Percentiles rank a stretch among this genome's conserved stretches.
These are phyloP conservation scores for Acanthisitta chloris DNA, from an alignment of 2,113 vertebrate species.

Conservation along the genomic window DNA sequence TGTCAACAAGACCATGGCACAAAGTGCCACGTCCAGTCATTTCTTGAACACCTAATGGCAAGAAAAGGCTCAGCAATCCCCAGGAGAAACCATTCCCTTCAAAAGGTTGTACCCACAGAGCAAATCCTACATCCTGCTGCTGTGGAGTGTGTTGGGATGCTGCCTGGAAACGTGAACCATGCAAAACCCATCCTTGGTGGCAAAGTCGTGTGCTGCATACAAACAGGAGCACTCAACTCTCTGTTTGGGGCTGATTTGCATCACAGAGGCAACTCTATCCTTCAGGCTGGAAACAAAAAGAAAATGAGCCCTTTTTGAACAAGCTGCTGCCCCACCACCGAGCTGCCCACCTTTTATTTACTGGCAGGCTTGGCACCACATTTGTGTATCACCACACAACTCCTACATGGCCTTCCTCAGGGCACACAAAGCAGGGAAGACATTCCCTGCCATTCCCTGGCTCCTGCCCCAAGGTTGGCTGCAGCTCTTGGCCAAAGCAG, in stretches of 20 bases:
- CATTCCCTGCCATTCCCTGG: not conserved
- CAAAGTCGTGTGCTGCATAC: not conserved
- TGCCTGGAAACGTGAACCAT: not conserved
- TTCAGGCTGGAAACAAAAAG: not conserved
- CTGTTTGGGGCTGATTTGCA: not conserved
- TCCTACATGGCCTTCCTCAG: not conserved
- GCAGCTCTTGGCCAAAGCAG: not conserved
- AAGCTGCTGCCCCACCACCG: not conserved
- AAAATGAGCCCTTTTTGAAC: not conserved
- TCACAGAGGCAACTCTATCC: not conserved
- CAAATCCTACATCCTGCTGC: not conserved
- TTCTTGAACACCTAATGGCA: not conserved
- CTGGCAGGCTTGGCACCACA: not conserved
- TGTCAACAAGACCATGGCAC: not conserved
- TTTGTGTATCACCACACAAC: not conserved
- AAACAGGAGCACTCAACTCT: not conserved
- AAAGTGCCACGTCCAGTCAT: fast-evolving
- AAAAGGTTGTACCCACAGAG: not conserved
- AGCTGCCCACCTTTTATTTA: conserved; percentile 24
- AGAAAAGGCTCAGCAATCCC: not conserved
- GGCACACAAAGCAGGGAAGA: not conserved
- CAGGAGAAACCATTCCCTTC: not conserved
- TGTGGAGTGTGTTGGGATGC: not conserved
- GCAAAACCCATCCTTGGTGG: not conserved
- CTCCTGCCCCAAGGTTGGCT: not conserved